These are phyloP conservation scores for Acridotheres tristis DNA, from an alignment of 2,797 vertebrate genomes.

Conservation along the genomic window DNA sequence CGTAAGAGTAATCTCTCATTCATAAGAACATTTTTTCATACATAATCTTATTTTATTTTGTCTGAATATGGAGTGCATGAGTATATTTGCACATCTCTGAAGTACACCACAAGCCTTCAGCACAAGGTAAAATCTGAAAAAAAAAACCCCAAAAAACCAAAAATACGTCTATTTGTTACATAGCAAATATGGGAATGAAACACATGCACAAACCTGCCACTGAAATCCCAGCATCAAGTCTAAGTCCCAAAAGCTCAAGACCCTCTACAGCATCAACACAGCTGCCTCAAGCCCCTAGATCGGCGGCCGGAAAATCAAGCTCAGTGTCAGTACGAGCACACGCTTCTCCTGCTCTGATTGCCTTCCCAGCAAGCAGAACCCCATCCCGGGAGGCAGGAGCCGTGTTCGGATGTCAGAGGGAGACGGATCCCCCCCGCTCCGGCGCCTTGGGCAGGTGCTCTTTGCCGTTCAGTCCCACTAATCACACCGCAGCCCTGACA, in stretches of 20 bases:
- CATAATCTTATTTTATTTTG: background rate
- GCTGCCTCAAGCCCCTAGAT: background rate
- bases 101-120: fast-evolving
- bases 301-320: background rate
- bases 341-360: background rate
- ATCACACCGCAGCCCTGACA: background rate
- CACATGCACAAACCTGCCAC: fast-evolving
- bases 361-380: background rate
- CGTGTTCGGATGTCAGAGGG: background rate
- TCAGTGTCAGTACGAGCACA: background rate
- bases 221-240: background rate
- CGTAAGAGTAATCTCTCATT: background rate
- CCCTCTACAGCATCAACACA: fast-evolving
- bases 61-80: fast-evolving
- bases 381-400: background rate
- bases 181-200: background rate
- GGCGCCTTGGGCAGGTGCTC: background rate
- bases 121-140: background rate
- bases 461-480: constrained; percentile 20
- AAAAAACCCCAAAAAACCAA: background rate
- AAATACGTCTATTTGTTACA: fast-evolving
- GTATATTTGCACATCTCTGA: fast-evolving
- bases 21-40: background rate
- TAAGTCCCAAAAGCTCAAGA: background rate
- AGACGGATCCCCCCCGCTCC: background rate